A percentile compares a stretch with the other conserved stretches of the same genome.
These are phyloP conservation scores for Lutjanus argentimaculatus DNA, from an alignment of 2,797 vertebrate species.

Conservation along the genomic window DNA sequence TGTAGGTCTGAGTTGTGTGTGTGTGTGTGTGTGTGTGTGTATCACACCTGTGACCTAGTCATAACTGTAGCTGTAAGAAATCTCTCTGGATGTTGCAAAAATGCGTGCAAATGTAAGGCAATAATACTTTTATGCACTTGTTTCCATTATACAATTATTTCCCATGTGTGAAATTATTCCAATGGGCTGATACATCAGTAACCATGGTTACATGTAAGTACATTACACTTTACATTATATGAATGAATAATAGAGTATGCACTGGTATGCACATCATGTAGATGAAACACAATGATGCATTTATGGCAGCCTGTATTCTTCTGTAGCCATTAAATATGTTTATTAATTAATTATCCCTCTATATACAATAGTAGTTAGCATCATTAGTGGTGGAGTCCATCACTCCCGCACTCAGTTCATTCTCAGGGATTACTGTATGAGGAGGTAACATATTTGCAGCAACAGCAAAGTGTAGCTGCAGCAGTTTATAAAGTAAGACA, in stretches of 20 bases:
- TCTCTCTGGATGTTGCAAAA: not conserved
- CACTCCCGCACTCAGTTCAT: not conserved
- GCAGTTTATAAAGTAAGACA: not conserved
- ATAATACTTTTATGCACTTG: not conserved
- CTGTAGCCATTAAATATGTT: not conserved
- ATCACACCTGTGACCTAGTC: conserved; percentile 28
- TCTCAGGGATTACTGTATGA: no score
- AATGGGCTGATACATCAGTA: not conserved
- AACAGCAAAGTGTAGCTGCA: not conserved
- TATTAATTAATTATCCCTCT: not conserved
- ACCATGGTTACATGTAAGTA: conserved; percentile 5
- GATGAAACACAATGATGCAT: not conserved
- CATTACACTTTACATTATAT: not conserved
- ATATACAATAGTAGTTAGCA: not conserved
- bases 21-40: not conserved
- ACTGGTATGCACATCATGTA: not conserved
- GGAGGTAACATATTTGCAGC: not conserved
- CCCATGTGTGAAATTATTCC: not conserved
- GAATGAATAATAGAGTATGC: not conserved
- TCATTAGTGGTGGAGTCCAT: not conserved
- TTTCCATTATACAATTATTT: not conserved
- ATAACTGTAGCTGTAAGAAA: not conserved
- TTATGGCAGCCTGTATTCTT: not conserved
- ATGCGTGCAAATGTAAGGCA: not conserved
- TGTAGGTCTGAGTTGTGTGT: not conserved